Conservation (phyloP, 2,888 invertebrate species). For the Rotaria sp. region DNA sequence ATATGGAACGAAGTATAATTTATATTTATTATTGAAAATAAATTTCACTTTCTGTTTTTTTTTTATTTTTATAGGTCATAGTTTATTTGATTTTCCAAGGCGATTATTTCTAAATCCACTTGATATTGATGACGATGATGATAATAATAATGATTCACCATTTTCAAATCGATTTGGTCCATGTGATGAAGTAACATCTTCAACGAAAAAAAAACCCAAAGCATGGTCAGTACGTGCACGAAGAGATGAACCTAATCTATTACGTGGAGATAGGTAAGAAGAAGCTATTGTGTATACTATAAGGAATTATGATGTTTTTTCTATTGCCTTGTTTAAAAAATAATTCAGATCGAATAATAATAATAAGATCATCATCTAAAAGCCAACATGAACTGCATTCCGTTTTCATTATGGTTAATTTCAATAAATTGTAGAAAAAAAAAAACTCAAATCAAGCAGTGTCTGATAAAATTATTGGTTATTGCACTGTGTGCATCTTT, state of each 20-base stretch:
- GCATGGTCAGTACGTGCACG: constrained; percentile 29
- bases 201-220: background rate
- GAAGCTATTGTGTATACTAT: no score
- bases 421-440: no score
- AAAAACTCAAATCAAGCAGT: no score
- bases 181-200: background rate
- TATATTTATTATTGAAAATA: background rate
- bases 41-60: background rate
- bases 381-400: no score
- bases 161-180: background rate
- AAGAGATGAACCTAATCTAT: background rate
- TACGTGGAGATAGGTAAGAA: constrained; percentile 24
- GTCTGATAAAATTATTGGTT: no score
- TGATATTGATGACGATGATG: background rate
- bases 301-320: no score
- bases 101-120: background rate
- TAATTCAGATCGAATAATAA: no score
- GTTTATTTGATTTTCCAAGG: constrained; percentile 9
- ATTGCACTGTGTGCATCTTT: no score
- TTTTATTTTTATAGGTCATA: background rate
- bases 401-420: no score
- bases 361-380: no score
- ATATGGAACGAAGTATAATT: background rate
- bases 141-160: background rate
- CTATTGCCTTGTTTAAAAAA: no score